Evolutionary conservation across 1,140 invertebrate genomes (phyloP).

Genomic region (Megathymus violae): DNA sequence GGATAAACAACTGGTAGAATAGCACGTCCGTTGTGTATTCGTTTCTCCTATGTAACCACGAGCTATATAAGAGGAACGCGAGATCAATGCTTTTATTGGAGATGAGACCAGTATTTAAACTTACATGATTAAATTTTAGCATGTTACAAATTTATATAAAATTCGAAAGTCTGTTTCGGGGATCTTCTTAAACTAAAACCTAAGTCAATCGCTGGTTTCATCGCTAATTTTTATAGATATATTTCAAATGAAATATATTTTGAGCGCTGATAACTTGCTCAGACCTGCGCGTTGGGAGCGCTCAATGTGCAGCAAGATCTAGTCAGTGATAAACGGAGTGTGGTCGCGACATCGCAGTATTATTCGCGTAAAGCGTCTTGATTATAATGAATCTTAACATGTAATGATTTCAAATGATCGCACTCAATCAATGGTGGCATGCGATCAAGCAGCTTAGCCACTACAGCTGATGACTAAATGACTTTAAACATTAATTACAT

Average conservation of each 20-base stretch:
- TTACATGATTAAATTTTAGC: no score
- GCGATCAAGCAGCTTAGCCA: constrained; percentile 59
- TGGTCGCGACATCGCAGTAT: constrained; percentile 50
- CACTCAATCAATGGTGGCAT: constrained; percentile 26
- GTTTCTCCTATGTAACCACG: neutral
- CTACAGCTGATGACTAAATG: constrained; percentile 17
- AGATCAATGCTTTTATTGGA: neutral
- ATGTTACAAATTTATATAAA: no score
- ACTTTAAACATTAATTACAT: constrained; percentile 30
- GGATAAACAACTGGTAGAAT: constrained; percentile 45
- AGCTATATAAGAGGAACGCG: neutral
- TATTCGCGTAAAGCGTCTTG: constrained; percentile 40
- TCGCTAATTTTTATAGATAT: neutral
- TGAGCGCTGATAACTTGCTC: neutral
- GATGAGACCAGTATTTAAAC: neutral
- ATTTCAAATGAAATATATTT: constrained; percentile 15
- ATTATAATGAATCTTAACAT: constrained; percentile 46
- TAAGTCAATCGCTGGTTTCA: neutral
- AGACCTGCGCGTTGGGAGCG: constrained; percentile 26
- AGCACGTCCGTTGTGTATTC: neutral
- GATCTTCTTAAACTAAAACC: neutral
- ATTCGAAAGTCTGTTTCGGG: no score
- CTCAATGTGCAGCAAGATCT: constrained; percentile 47
- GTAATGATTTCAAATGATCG: constrained; percentile 31
- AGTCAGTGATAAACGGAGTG: constrained; percentile 57